phyloP scores from a whole-genome alignment of 2,888 invertebrate species.

The Pyrrhia umbra region DNA sequence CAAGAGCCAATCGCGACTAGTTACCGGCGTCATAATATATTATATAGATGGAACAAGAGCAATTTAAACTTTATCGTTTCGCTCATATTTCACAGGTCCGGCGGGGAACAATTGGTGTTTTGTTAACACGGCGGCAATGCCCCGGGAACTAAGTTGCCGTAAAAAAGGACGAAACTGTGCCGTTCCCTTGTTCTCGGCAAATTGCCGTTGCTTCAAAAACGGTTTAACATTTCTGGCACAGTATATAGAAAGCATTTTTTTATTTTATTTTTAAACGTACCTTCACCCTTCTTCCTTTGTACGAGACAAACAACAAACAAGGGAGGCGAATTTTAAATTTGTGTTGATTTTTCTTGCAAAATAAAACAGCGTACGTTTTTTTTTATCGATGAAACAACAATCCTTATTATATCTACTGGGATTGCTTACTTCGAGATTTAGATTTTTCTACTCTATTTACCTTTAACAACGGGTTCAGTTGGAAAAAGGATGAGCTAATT shows the following conservation, averaged over 20 bases:
- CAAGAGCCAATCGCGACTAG: slow-evolving; percentile 37
- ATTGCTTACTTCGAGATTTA: background rate
- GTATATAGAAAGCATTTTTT: slow-evolving; percentile 12
- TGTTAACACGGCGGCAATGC: slow-evolving; percentile 48
- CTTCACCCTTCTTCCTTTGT: slow-evolving; percentile 48
- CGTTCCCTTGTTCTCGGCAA: slow-evolving; percentile 15
- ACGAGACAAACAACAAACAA: slow-evolving; percentile 52
- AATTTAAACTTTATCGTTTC: slow-evolving; percentile 68
- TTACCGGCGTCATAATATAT: slow-evolving; percentile 34
- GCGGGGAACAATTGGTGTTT: slow-evolving; percentile 48
- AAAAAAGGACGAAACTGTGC: slow-evolving; percentile 37
- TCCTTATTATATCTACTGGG: background rate
- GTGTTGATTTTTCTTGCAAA: slow-evolving; percentile 34
- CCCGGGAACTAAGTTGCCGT: slow-evolving; percentile 25
- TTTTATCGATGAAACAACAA: slow-evolving; percentile 22
- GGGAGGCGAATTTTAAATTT: slow-evolving; percentile 31
- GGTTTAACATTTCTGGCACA: slow-evolving; percentile 23
- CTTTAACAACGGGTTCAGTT: background rate
- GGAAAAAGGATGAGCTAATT: background rate
- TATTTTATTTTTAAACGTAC: slow-evolving; percentile 33
- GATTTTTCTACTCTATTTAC: background rate
- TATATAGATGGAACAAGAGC: slow-evolving; percentile 62
- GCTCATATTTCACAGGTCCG: slow-evolving; percentile 56
- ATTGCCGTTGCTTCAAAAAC: slow-evolving; percentile 29
- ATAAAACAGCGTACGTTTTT: slow-evolving; percentile 18